Conservation (phyloP, 2,797 vertebrate species). For the Triplophysa yarkandensis region DNA sequence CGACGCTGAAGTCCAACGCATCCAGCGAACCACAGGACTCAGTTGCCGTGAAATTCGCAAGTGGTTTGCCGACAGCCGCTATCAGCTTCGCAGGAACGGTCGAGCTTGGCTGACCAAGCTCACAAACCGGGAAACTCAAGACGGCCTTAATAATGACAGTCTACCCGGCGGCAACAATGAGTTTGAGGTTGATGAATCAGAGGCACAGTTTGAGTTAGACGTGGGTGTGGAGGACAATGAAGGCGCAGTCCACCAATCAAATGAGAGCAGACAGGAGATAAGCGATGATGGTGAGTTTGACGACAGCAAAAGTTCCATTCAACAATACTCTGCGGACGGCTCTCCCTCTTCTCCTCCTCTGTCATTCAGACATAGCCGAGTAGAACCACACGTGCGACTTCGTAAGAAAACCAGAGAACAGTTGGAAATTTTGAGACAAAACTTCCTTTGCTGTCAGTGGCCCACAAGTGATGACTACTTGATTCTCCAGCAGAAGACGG, state of each 20-base stretch:
- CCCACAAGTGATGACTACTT: conserved; percentile 74
- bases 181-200: neutral
- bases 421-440: conserved; percentile 72
- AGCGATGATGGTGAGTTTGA: conserved; percentile 20
- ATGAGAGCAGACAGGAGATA: conserved; percentile 23
- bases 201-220: conserved; percentile 26
- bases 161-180: conserved; percentile 13
- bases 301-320: conserved; percentile 10
- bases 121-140: neutral
- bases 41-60: conserved; percentile 58
- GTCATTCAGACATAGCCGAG: conserved; percentile 42
- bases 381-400: conserved; percentile 61
- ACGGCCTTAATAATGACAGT: conserved; percentile 14
- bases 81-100: conserved; percentile 57
- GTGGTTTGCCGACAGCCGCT: conserved; percentile 66
- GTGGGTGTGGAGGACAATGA: conserved; percentile 48
- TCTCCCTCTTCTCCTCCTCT: conserved; percentile 49
- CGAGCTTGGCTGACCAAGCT: conserved; percentile 50
- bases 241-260: conserved; percentile 15
- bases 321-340: conserved; percentile 28
- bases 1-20: conserved; percentile 52
- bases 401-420: conserved; percentile 75
- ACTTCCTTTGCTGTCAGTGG: conserved; percentile 80
- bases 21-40: conserved; percentile 59
- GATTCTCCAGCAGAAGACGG: conserved; percentile 65